Evolutionary conservation across 2,888 invertebrate species (phyloP).

Genomic region (Bugulina stolonifera): DNA sequence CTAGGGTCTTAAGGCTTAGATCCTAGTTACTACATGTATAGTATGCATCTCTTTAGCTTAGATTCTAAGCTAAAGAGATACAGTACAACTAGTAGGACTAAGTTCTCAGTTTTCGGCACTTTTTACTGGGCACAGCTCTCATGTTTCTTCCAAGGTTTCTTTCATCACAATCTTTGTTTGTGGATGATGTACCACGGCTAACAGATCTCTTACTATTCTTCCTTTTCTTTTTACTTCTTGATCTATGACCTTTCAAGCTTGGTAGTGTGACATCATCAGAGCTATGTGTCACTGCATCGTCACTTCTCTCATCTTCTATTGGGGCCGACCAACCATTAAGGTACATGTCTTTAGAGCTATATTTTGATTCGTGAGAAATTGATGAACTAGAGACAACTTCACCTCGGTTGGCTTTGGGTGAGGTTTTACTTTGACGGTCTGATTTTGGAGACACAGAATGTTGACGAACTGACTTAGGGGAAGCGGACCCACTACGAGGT

Average conservation of each 20-base stretch:
- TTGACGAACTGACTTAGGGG: not conserved
- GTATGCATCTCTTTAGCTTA: too few species aligned
- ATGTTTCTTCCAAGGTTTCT: not conserved
- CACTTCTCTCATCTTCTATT: not conserved
- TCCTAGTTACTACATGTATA: too few species aligned
- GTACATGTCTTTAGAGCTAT: not conserved
- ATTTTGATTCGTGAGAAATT: too few species aligned
- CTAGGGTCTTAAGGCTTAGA: too few species aligned
- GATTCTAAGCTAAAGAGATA: too few species aligned
- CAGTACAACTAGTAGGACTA: too few species aligned
- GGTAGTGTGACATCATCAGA: not conserved
- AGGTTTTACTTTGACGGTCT: not conserved
- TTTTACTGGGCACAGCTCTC: not conserved
- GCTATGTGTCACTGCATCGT: not conserved
- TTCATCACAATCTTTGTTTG: not conserved
- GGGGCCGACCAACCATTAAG: not conserved
- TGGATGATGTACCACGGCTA: not conserved
- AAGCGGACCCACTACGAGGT: not conserved
- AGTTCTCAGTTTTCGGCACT: not conserved
- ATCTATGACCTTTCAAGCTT: not conserved
- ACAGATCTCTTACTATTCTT: not conserved
- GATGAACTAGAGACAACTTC: too few species aligned
- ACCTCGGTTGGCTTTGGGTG: too few species aligned
- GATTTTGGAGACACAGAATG: not conserved
- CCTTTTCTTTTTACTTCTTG: not conserved